A percentile compares a stretch with the other conserved stretches of the same genome.
Evolutionary conservation across 1,140 invertebrate genomes (phyloP).

Genomic region (Sycophila sp.): DNA sequence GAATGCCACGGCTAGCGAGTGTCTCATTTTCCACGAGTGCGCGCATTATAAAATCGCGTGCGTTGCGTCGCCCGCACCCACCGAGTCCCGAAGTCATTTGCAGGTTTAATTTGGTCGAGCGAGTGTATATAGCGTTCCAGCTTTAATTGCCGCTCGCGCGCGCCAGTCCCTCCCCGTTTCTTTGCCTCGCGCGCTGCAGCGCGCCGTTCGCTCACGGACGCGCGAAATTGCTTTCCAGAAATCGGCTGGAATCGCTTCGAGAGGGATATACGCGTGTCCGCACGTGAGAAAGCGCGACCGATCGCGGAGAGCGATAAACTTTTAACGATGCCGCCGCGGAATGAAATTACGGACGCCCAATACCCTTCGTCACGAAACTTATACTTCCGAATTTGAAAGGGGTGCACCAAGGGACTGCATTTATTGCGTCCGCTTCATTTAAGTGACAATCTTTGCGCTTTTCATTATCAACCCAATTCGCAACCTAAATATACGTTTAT

Average conservation of each 20-base stretch:
- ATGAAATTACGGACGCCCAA: constrained; percentile 11
- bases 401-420: too few relatives aligned
- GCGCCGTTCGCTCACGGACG: background rate
- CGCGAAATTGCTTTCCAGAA: constrained; percentile 40
- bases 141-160: constrained; percentile 7
- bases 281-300: constrained; percentile 18
- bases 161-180: too few relatives aligned
- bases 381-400: too few relatives aligned
- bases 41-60: constrained; percentile 3
- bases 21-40: background rate
- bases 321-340: constrained; percentile 26
- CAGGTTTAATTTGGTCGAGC: constrained; percentile 14
- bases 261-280: background rate
- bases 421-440: background rate
- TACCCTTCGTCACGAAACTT: constrained; percentile 5
- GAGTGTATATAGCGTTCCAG: too few relatives aligned
- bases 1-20: too few relatives aligned
- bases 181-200: constrained; percentile 3
- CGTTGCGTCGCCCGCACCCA: background rate
- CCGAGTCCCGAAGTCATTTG: constrained; percentile 24
- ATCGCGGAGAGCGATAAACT: constrained; percentile 25
- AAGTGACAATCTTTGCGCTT: too few relatives aligned
- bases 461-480: too few relatives aligned
- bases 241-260: constrained; percentile 35
- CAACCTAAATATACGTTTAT: too few relatives aligned